These are phyloP conservation scores for Nothobranchius kuhntae DNA, from an alignment of 2,113 vertebrate genomes.

Conservation along the genomic window DNA sequence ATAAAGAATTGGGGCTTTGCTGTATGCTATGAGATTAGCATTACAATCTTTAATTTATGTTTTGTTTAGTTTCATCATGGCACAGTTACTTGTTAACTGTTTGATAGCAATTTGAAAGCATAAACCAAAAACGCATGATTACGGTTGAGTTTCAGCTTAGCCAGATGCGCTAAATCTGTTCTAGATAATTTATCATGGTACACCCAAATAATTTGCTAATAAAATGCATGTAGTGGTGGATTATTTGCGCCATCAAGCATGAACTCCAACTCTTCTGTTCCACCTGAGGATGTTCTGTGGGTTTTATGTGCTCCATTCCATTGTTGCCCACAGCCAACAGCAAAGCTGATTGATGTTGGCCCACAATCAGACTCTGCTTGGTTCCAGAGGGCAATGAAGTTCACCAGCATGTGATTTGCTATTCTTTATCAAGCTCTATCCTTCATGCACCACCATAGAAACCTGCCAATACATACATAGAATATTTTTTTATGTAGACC, in stretches of 20 bases:
- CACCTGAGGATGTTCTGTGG: conserved; percentile 51
- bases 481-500: conserved; percentile 30
- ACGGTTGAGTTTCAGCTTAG: too few relatives aligned
- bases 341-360: conserved; percentile 70
- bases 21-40: too few relatives aligned
- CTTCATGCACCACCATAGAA: conserved; percentile 26
- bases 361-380: conserved; percentile 46
- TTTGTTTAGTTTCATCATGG: too few relatives aligned
- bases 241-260: conserved; percentile 50
- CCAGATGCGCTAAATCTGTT: neutral
- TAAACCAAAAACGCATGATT: too few relatives aligned
- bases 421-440: conserved; percentile 64
- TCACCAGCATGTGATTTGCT: conserved; percentile 67
- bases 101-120: too few relatives aligned
- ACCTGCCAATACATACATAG: conserved; percentile 15
- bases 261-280: conserved; percentile 45
- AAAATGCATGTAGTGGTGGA: conserved; percentile 11
- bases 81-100: too few relatives aligned
- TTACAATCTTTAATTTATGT: too few relatives aligned
- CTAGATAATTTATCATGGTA: neutral
- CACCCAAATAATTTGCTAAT: neutral
- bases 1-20: too few relatives aligned
- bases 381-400: conserved; percentile 58
- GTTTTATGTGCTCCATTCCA: conserved; percentile 62
- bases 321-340: conserved; percentile 62